A percentile compares a stretch with the other conserved stretches of the same genome.
phyloP scores from a whole-genome alignment of 1,140 invertebrate genomes.

The Drosophila bifasciata region DNA sequence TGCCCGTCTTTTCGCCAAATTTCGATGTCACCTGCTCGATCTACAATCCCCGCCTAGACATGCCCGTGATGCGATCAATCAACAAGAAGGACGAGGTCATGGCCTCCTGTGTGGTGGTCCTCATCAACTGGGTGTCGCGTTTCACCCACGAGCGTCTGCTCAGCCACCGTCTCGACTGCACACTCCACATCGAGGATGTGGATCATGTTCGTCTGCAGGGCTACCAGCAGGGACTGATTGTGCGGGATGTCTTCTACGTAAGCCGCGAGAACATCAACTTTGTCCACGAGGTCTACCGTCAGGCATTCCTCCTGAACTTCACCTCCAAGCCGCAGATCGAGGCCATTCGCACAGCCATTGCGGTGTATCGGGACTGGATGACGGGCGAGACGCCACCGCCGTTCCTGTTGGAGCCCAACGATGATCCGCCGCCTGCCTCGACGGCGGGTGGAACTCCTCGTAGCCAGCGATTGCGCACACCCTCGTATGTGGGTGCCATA shows the following conservation, averaged over 20 bases:
- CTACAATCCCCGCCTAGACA: slow-evolving; percentile 94
- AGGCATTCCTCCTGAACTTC: slow-evolving; percentile 96
- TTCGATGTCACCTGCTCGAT: slow-evolving; percentile 93
- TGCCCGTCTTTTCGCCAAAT: slow-evolving; percentile 95
- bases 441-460: slow-evolving; percentile 68
- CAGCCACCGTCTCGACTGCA: slow-evolving; percentile 83
- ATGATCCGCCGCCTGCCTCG: slow-evolving; percentile 78
- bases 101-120: slow-evolving; percentile 92
- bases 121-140: slow-evolving; percentile 95
- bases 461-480: slow-evolving; percentile 89
- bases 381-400: slow-evolving; percentile 91
- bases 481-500: slow-evolving; percentile 92
- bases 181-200: slow-evolving; percentile 84
- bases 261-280: slow-evolving; percentile 97
- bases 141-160: slow-evolving; percentile 89
- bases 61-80: slow-evolving; percentile 86
- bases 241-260: slow-evolving; percentile 94
- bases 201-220: slow-evolving; percentile 67
- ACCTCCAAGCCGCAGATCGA: slow-evolving; percentile 88
- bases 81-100: slow-evolving; percentile 86
- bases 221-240: slow-evolving; percentile 86
- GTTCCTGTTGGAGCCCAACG: slow-evolving; percentile 93
- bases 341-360: slow-evolving; percentile 94
- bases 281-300: slow-evolving; percentile 96
- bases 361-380: slow-evolving; percentile 98